Conservation (phyloP, 2,888 invertebrate genomes). For the Eurytoma adleriae region DNA sequence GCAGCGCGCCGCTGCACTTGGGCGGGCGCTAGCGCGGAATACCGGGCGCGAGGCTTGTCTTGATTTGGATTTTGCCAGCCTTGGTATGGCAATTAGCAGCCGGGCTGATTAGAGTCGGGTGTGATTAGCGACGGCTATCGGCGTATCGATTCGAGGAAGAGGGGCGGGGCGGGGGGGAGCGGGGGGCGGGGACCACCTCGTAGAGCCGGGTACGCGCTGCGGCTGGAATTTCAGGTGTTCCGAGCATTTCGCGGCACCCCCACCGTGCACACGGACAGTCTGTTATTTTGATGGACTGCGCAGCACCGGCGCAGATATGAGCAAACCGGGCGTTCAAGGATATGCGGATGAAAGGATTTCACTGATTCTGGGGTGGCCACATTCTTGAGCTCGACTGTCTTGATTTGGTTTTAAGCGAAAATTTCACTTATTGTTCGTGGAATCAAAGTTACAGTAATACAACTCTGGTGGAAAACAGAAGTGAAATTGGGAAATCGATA, state of each 20-base stretch:
- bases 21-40: conserved; percentile 13
- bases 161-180: not conserved
- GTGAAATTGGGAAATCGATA: too few species aligned
- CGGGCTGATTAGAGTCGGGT: conserved; percentile 52
- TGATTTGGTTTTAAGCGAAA: too few species aligned
- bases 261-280: too few species aligned
- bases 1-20: conserved; percentile 20
- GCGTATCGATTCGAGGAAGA: conserved; percentile 29
- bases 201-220: not conserved
- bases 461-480: too few species aligned
- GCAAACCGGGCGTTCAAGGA: too few species aligned
- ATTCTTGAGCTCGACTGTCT: too few species aligned
- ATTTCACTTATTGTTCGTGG: too few species aligned
- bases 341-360: too few species aligned
- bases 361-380: too few species aligned
- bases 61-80: conserved; percentile 48
- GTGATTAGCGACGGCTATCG: conserved; percentile 52
- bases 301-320: too few species aligned
- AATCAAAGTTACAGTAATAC: too few species aligned
- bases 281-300: too few species aligned
- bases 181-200: not conserved
- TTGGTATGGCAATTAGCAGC: conserved; percentile 52
- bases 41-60: conserved; percentile 47
- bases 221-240: conserved; percentile 24
- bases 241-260: conserved; percentile 8